Percentiles rank a stretch among this genome's conserved stretches.
Evolutionary conservation across 2,113 vertebrate species (phyloP).

Genomic region (Tiliqua scincoides): DNA sequence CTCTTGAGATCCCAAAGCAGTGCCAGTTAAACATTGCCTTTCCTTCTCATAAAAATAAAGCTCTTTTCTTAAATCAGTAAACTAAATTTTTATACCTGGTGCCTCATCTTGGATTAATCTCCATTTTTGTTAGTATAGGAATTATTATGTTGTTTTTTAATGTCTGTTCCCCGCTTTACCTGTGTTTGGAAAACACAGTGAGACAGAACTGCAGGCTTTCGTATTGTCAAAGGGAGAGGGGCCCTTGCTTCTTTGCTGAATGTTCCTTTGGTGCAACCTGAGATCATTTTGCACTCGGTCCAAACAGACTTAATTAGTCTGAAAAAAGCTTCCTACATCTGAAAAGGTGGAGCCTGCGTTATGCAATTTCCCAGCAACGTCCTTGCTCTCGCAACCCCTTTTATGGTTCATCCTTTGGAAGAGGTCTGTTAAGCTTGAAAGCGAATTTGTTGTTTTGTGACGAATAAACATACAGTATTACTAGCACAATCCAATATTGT

Average conservation of each 20-base stretch:
- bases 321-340: not conserved
- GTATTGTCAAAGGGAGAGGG: not conserved
- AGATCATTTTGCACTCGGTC: not conserved
- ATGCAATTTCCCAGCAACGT: not conserved
- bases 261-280: not conserved
- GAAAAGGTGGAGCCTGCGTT: not conserved
- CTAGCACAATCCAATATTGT: no score
- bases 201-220: not conserved
- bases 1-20: not conserved
- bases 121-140: not conserved
- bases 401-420: not conserved
- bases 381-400: not conserved
- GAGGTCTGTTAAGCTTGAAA: not conserved
- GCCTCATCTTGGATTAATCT: not conserved
- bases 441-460: not conserved
- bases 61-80: not conserved
- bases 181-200: no score
- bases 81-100: not conserved
- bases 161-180: not conserved
- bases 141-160: not conserved
- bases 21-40: fast-evolving
- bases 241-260: not conserved
- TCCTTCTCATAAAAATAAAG: not conserved
- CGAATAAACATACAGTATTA: no score
- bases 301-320: not conserved